Conservation (phyloP, 2,113 vertebrate genomes). For the Xenopus laevis region DNA sequence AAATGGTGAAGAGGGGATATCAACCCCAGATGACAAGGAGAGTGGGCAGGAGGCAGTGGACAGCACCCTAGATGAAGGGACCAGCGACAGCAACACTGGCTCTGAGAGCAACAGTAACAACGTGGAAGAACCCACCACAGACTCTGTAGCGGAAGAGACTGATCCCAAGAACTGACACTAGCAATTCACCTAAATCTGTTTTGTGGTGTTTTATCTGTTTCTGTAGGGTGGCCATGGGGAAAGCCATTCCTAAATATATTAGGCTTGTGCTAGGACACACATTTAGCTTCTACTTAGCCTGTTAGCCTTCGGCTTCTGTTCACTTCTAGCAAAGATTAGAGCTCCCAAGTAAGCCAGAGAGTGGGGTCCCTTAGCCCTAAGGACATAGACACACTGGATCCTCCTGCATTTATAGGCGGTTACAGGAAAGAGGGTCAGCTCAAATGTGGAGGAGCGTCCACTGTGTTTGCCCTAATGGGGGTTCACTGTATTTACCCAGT, state of each 20-base stretch:
- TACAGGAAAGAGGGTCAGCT: too few relatives aligned
- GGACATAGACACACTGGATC: too few relatives aligned
- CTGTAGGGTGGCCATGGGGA: background rate
- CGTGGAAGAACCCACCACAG: slow-evolving; percentile 69
- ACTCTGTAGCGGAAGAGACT: slow-evolving; percentile 64
- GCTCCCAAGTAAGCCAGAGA: too few relatives aligned
- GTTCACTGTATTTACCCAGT: too few relatives aligned
- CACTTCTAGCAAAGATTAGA: too few relatives aligned
- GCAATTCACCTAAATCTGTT: background rate
- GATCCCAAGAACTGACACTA: slow-evolving; percentile 62
- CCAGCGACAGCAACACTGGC: slow-evolving; percentile 79
- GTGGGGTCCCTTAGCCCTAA: too few relatives aligned
- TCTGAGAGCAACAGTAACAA: slow-evolving; percentile 76
- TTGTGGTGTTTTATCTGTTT: background rate
- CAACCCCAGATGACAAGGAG: slow-evolving; percentile 75
- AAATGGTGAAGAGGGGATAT: slow-evolving; percentile 72
- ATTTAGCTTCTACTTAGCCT: too few relatives aligned
- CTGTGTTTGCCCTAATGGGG: too few relatives aligned
- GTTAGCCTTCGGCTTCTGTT: too few relatives aligned
- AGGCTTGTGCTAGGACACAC: background rate
- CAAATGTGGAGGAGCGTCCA: too few relatives aligned
- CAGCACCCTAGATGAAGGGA: slow-evolving; percentile 78
- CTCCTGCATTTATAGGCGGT: too few relatives aligned
- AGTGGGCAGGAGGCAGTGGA: slow-evolving; percentile 74
- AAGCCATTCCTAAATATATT: slow-evolving; percentile 13